phyloP scores from a whole-genome alignment of 2,113 vertebrate genomes.

The Neolamprologus variostigma region DNA sequence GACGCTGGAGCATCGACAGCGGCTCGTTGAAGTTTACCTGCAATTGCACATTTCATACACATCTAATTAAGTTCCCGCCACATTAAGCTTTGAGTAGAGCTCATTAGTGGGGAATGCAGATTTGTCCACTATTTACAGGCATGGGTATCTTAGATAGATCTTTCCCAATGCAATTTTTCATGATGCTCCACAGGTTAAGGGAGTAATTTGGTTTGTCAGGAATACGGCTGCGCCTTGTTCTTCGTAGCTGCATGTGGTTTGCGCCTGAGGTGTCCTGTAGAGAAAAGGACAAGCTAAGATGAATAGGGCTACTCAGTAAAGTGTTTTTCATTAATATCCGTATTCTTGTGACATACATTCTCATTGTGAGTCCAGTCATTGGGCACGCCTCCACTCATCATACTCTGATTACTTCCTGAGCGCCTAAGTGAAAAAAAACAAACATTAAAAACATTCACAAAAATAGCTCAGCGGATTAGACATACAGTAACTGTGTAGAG shows the following conservation, averaged over 20 bases:
- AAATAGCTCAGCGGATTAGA: not conserved
- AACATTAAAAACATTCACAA: not conserved
- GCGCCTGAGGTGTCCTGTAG: conserved; percentile 56
- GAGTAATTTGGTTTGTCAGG: conserved; percentile 74
- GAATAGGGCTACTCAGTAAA: not conserved
- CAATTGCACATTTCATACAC: not conserved
- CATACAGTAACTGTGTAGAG: not conserved
- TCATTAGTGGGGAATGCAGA: not conserved
- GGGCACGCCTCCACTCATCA: conserved; percentile 73
- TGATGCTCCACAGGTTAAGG: conserved; percentile 73
- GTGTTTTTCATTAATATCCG: not conserved
- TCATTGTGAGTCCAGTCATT: conserved; percentile 84
- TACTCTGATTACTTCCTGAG: conserved; percentile 78
- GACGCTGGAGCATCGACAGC: conserved; percentile 86
- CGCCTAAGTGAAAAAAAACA: conserved; percentile 63
- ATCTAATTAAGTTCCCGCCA: not conserved
- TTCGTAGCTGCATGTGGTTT: conserved; percentile 60
- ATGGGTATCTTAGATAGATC: conserved; percentile 93
- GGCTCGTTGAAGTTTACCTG: conserved; percentile 86
- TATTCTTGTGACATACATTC: conserved; percentile 68
- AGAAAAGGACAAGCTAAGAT: not conserved
- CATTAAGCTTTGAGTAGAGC: not conserved
- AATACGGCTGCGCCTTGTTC: conserved; percentile 62
- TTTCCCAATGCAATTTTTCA: conserved; percentile 91
- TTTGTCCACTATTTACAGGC: conserved; percentile 73